A percentile compares a stretch with the other conserved stretches of the same genome.
Evolutionary conservation across 2,888 invertebrate genomes (phyloP).

Genomic region (Endotricha flammealis): DNA sequence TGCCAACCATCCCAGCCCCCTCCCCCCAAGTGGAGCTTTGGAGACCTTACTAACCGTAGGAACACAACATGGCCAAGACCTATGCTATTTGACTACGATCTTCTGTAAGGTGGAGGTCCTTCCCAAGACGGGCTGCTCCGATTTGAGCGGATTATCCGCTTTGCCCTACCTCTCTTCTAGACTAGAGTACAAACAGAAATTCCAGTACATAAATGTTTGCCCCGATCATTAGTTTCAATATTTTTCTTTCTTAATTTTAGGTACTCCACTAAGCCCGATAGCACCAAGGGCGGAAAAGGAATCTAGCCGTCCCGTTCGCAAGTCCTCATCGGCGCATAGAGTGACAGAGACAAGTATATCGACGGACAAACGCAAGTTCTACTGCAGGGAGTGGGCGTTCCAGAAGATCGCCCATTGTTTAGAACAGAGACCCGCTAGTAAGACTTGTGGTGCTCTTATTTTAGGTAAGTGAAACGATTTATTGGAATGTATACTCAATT

Average conservation of each 20-base stretch:
- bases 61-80: no score
- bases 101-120: no score
- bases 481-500: no score
- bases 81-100: no score
- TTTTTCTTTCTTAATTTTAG: conserved; percentile 27
- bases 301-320: conserved; percentile 57
- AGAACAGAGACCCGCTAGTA: conserved; percentile 90
- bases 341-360: conserved; percentile 57
- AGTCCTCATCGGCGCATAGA: conserved; percentile 61
- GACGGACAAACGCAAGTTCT: conserved; percentile 85
- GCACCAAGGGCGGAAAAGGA: conserved; percentile 42
- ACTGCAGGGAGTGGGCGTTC: conserved; percentile 97
- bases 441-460: conserved; percentile 92
- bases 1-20: no score
- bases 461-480: conserved; percentile 74
- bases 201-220: no score
- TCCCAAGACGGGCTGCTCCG: no score
- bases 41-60: no score
- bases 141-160: no score
- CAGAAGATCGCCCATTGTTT: conserved; percentile 94
- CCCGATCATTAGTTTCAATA: neutral
- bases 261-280: conserved; percentile 55
- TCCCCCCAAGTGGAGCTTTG: no score
- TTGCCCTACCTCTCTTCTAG: no score
- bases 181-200: no score